Evolutionary conservation across 2,113 vertebrate species (phyloP).

Genomic region (Gnathonemus longibarbis): DNA sequence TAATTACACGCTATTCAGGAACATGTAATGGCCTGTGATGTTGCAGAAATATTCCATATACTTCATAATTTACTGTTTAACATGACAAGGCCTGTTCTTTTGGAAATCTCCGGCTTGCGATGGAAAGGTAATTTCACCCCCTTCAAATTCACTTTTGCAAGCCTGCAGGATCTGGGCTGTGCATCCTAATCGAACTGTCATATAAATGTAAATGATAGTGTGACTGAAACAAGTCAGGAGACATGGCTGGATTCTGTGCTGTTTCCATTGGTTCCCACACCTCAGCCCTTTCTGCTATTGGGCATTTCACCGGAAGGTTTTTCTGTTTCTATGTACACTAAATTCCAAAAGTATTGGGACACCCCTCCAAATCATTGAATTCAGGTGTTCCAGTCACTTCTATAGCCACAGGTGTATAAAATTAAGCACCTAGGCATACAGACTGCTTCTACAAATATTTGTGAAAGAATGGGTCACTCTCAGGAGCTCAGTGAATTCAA

Average conservation of each 20-base stretch:
- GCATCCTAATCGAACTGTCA: slow-evolving; percentile 33
- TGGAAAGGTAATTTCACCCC: slow-evolving; percentile 31
- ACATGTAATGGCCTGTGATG: slow-evolving; percentile 23
- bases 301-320: background rate
- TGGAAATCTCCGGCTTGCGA: slow-evolving; percentile 8
- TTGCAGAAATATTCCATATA: slow-evolving; percentile 32
- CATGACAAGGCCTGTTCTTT: slow-evolving; percentile 29
- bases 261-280: background rate
- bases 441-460: too few relatives aligned
- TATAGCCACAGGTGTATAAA: too few relatives aligned
- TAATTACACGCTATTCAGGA: slow-evolving; percentile 29
- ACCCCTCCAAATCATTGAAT: too few relatives aligned
- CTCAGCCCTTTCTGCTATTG: background rate
- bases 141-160: slow-evolving; percentile 26
- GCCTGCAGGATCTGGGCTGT: slow-evolving; percentile 7
- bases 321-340: background rate
- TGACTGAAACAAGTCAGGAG: slow-evolving; percentile 37
- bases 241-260: slow-evolving; percentile 16
- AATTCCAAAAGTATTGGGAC: too few relatives aligned
- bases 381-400: too few relatives aligned
- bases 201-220: slow-evolving; percentile 36
- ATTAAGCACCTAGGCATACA: too few relatives aligned
- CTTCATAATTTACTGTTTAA: slow-evolving; percentile 29
- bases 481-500: too few relatives aligned
- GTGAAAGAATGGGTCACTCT: too few relatives aligned